Evolutionary conservation across 2,113 vertebrate genomes (phyloP).

Genomic region (Symphodus melops): DNA sequence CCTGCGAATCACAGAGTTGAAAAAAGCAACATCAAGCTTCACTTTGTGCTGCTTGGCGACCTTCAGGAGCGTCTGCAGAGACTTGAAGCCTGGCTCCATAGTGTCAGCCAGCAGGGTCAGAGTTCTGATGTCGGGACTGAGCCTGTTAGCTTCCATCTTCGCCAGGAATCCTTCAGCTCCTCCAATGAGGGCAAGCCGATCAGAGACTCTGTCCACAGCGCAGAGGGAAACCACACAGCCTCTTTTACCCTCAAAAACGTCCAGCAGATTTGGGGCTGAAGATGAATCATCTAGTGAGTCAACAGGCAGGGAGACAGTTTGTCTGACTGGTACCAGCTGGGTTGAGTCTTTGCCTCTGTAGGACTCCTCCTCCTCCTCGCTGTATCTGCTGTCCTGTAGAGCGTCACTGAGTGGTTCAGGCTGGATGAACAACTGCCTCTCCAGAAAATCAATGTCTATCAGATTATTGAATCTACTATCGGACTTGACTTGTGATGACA

Average conservation of each 20-base stretch:
- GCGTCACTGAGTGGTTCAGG: conserved; percentile 8
- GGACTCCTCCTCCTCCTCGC: background rate
- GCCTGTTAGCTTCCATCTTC: conserved; percentile 85
- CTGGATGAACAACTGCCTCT: conserved; percentile 82
- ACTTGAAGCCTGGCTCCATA: conserved; percentile 77
- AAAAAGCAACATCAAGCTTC: conserved; percentile 88
- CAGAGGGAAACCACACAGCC: conserved; percentile 83
- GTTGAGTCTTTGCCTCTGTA: background rate
- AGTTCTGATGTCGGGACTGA: conserved; percentile 87
- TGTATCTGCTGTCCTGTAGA: background rate
- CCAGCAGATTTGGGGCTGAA: conserved; percentile 86
- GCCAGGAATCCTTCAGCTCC: conserved; percentile 87
- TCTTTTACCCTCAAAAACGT: conserved; percentile 61
- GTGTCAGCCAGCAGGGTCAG: conserved; percentile 89
- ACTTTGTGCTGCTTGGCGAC: conserved; percentile 80
- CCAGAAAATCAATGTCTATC: conserved; percentile 81
- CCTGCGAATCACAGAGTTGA: conserved; percentile 89
- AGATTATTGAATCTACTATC: background rate
- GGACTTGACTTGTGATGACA: conserved; percentile 21
- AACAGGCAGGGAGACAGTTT: background rate
- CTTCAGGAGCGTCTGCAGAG: conserved; percentile 82
- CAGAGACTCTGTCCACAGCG: conserved; percentile 64
- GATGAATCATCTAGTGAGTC: background rate
- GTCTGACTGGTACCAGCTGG: conserved; percentile 37
- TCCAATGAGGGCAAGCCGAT: conserved; percentile 90